A percentile compares a stretch with the other conserved stretches of the same genome.
Evolutionary conservation across 2,888 invertebrate species (phyloP).

Genomic region (Tachina fera): DNA sequence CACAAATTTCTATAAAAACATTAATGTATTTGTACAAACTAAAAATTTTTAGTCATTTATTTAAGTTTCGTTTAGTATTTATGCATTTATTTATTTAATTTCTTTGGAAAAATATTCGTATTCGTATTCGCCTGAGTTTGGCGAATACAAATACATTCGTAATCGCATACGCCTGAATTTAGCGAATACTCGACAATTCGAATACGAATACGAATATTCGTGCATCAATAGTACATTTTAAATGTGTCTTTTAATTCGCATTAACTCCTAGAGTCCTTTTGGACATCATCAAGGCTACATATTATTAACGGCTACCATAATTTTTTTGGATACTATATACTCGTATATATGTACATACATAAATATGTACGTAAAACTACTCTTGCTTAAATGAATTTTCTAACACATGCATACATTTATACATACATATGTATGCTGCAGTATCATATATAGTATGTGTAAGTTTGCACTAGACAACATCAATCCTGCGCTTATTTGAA

Average conservation of each 20-base stretch:
- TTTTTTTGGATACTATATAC: slow-evolving; percentile 20
- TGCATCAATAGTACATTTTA: too few species aligned
- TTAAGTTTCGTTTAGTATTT: too few species aligned
- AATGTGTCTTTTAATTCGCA: slow-evolving; percentile 41
- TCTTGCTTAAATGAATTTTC: background rate
- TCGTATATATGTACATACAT: background rate
- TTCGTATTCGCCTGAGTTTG: too few species aligned
- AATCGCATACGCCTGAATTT: too few species aligned
- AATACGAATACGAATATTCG: too few species aligned
- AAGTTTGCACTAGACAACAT: slow-evolving; percentile 44
- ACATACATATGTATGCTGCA: background rate
- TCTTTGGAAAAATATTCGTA: too few species aligned
- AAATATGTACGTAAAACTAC: background rate
- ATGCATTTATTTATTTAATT: too few species aligned
- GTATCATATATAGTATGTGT: slow-evolving; percentile 13
- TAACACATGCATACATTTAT: background rate
- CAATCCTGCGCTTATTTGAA: slow-evolving; percentile 39
- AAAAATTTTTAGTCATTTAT: too few species aligned
- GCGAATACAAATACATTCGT: too few species aligned
- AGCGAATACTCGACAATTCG: too few species aligned
- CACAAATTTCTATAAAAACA: too few species aligned
- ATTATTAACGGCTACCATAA: slow-evolving; percentile 45
- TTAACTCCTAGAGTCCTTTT: slow-evolving; percentile 48
- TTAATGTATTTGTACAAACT: too few species aligned
- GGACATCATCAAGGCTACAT: slow-evolving; percentile 62